phyloP scores from a whole-genome alignment of 2,888 invertebrate species.

The Eledone cirrhosa region DNA sequence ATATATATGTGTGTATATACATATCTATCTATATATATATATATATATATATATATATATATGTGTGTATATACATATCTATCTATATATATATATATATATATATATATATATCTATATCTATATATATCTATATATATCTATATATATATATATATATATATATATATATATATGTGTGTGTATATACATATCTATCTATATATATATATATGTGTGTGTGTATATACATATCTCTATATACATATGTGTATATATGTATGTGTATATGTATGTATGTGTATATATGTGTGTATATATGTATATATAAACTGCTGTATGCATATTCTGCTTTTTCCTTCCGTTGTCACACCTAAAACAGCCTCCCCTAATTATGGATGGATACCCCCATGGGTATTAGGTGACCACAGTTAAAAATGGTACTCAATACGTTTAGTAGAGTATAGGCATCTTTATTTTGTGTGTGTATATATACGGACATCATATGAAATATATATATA shows the following conservation, averaged over 20 bases:
- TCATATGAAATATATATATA: too few relatives aligned
- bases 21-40: neutral
- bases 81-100: neutral
- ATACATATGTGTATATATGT: neutral
- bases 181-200: neutral
- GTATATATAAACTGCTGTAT: too few relatives aligned
- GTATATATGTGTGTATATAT: neutral
- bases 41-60: slow-evolving; percentile 2
- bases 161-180: neutral
- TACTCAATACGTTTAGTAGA: too few relatives aligned
- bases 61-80: neutral
- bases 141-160: neutral
- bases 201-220: neutral
- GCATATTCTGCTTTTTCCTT: too few relatives aligned
- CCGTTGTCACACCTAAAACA: too few relatives aligned
- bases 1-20: neutral
- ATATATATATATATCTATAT: neutral
- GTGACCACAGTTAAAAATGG: too few relatives aligned
- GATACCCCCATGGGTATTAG: too few relatives aligned
- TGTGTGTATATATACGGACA: too few relatives aligned
- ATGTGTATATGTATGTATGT: neutral
- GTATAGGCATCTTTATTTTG: too few relatives aligned
- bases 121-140: neutral
- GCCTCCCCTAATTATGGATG: too few relatives aligned
- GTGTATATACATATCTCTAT: neutral